phyloP scores from a whole-genome alignment of 1,140 invertebrate species.

The Hesperophylax magnus region DNA sequence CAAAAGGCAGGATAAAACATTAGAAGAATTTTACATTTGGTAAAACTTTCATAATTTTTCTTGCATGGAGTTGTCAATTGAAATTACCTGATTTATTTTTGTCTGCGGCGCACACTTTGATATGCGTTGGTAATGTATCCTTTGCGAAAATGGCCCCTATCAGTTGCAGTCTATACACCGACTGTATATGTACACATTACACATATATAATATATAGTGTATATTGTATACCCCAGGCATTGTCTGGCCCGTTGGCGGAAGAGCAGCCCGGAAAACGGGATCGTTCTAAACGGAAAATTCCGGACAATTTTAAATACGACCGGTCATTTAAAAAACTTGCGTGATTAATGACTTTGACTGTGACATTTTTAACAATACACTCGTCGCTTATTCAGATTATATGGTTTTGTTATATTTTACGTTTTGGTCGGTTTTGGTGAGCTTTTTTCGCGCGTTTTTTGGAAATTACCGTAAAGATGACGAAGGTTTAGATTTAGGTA shows the following conservation, averaged over 20 bases:
- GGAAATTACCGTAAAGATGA: no score
- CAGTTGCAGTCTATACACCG: conserved; percentile 28
- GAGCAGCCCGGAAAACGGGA: conserved; percentile 22
- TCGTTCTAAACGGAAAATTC: conserved; percentile 40
- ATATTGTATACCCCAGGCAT: neutral
- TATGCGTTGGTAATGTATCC: neutral
- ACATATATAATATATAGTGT: no score
- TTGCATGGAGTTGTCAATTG: no score
- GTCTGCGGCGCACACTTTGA: neutral
- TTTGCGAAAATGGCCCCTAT: conserved; percentile 20
- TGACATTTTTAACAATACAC: conserved; percentile 30
- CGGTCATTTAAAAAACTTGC: conserved; percentile 37
- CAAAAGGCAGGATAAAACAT: no score
- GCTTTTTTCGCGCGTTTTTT: no score
- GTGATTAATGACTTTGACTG: conserved; percentile 29
- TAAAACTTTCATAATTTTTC: no score
- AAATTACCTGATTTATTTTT: neutral
- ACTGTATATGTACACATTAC: neutral
- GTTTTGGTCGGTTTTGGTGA: neutral
- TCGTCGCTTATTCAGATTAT: conserved; percentile 16
- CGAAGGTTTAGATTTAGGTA: no score
- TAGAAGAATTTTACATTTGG: no score
- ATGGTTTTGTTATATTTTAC: neutral
- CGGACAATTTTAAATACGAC: conserved; percentile 37
- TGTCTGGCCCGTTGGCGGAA: conserved; percentile 23